These are phyloP conservation scores for Lepidocyrtoides sp. DNA, from an alignment of 2,888 invertebrate species.

Conservation along the genomic window DNA sequence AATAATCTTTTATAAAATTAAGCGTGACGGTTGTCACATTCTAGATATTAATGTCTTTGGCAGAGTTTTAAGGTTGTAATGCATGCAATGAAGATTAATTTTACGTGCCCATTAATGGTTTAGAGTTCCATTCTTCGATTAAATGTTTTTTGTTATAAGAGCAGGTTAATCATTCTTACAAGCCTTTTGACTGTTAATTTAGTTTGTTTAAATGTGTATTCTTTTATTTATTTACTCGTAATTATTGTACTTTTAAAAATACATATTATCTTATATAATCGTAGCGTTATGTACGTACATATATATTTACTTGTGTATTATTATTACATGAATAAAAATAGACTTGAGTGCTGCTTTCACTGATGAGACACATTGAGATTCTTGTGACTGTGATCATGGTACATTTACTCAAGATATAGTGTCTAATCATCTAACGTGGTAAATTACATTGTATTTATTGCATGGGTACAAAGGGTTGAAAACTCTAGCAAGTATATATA, in stretches of 20 bases:
- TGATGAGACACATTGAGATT: neutral
- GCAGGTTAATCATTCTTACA: neutral
- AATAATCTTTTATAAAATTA: neutral
- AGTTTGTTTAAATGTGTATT: constrained; percentile 4
- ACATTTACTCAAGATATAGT: neutral
- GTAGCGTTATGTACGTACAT: constrained; percentile 3
- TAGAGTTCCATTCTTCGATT: too few relatives aligned
- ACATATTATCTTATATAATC: neutral
- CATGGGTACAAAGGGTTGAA: neutral
- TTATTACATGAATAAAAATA: constrained; percentile 43
- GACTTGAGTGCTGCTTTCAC: constrained; percentile 9
- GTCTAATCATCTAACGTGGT: neutral
- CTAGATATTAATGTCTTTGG: too few relatives aligned
- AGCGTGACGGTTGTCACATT: too few relatives aligned
- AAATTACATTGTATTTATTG: neutral
- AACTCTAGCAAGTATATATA: neutral
- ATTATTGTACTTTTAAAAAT: constrained; percentile 57
- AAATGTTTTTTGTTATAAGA: too few relatives aligned
- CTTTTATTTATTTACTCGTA: constrained; percentile 51
- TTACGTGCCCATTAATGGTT: too few relatives aligned
- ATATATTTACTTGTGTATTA: neutral
- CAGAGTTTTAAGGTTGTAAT: too few relatives aligned
- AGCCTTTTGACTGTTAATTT: neutral
- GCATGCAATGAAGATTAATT: too few relatives aligned
- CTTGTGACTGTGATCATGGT: neutral